Evolutionary conservation across 1,140 invertebrate genomes (phyloP).

Genomic region (Anthonomus grandis): DNA sequence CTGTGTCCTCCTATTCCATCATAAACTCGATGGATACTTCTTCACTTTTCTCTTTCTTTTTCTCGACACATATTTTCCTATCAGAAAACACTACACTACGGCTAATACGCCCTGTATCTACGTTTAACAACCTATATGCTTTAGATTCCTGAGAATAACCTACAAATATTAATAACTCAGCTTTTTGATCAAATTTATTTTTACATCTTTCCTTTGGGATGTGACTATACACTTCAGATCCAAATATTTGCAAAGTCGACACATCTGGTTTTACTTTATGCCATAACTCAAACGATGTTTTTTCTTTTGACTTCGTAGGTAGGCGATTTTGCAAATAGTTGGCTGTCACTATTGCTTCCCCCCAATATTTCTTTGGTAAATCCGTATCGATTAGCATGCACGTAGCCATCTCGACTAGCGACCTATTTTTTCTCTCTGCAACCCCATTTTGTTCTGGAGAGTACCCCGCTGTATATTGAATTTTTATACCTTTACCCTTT

Average conservation of each 20-base stretch:
- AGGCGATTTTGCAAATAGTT: constrained; percentile 15
- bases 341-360: constrained; percentile 14
- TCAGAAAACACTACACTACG: too few relatives aligned
- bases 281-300: constrained; percentile 23
- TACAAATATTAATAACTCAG: constrained; percentile 4
- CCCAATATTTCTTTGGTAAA: constrained; percentile 11
- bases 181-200: constrained; percentile 10
- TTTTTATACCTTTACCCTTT: constrained; percentile 8
- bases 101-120: too few relatives aligned
- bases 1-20: too few relatives aligned
- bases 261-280: constrained; percentile 26
- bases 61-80: too few relatives aligned
- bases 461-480: neutral
- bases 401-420: constrained; percentile 12
- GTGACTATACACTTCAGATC: neutral
- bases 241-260: constrained; percentile 9
- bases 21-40: too few relatives aligned
- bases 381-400: constrained; percentile 11
- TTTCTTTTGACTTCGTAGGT: constrained; percentile 7
- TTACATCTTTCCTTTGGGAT: constrained; percentile 1
- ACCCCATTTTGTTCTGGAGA: constrained; percentile 21
- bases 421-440: constrained; percentile 17
- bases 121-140: constrained; percentile 6
- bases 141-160: constrained; percentile 11
- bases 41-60: too few relatives aligned